Evolutionary conservation across 2,888 invertebrate species (phyloP), one percentile per base, ranked within the genome.

Genomic region (Zaprionus obscuricornis): DNA sequence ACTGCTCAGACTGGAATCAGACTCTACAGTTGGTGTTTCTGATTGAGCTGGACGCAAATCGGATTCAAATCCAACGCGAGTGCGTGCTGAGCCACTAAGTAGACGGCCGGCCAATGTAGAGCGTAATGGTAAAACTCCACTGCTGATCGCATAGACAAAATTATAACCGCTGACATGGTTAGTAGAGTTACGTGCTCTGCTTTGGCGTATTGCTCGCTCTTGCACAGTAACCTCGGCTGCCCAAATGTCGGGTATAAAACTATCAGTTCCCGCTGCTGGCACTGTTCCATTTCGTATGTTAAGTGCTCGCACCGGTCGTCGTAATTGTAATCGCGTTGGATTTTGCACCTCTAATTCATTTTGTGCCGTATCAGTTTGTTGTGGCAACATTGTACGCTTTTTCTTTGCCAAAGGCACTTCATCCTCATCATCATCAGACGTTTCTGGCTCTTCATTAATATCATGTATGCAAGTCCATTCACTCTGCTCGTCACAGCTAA

Each of bases 401-500:
- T 65, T 64, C 16, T 82, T 82, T 0, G 55, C 2, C 11, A 36
- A 7, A 0, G 78, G 78, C 29, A 72, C 67, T 14, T 82, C 86
- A 1, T 76, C 75, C 1, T 83, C 83, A 10, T 58, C 69, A 0
- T 65, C 69, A 7, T 90, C 90, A 11, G 91, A 91, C 8, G 90
- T 87, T 6, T 91, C 50, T 89, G 90, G 69, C 45, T 89, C 89
- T 33, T 94, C 94, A 91, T 97, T 97, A 68, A 98, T 96, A 88
- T 98, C 97, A 90, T 98, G 98, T 47, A 98, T 94, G 87, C 97
- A 96, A 4, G 97, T 97, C 96, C 97, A 98, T 95, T 98, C 98
- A 27, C 96, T 95, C 85, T 93, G 93, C 88, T 97, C 97, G 77
- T 95, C 94, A 63, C 93, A 94, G 84, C 95, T 96, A 50, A 97